Base-by-base conservation (phyloP, 2,113 vertebrate species). In the Pitta sordida region DNA sequence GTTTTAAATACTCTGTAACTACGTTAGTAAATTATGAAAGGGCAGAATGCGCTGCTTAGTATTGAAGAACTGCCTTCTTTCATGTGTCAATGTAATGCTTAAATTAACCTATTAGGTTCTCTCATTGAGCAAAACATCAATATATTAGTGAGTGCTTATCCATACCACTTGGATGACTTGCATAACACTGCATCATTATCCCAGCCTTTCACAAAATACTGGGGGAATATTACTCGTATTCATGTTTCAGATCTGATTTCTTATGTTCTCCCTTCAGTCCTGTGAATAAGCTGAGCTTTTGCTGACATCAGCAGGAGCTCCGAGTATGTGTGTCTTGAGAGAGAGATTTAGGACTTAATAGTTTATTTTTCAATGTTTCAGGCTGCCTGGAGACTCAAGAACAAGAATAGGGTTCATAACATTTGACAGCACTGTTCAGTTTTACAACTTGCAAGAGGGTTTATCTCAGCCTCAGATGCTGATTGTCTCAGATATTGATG, bases 401-500 rank as follows among this genome's bases (percentile, higher is more conserved):
- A 99, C 98, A 91, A 98, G 98, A 91, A 98, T 99, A 94, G 99
- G 99, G 64, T 99, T 99, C 90, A 97, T 99, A 97, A 99, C 99
- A 3, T 99, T 99, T 92, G 99, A 99, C 97, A 99, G 98, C 98
- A 99, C 99, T 82, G 97, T 99, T 97, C 99, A 99, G 89, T 99
- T 99, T 97, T 99, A 99, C 97, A 99, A 99, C 96, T 97, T 99
- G 88, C 99, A 99, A 95, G 99, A 99, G 96, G 99, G 99, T 36
- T 97, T 99, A 74, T 99, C 99, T 10, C 99, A 99, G 96, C 99
- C 99, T 26, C 99, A 99, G 91, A 99, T 99, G 99, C 96, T 99
- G 91, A 98, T 99, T 95, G 99, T 99, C 32, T 99, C 99, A 8
- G 99, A 99, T 95, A 98, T 99, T n/a, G 98, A 99, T 30, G 99